These are phyloP conservation scores for Phortica variegata DNA, from an alignment of 1,140 invertebrate species.

Conservation along the genomic window DNA sequence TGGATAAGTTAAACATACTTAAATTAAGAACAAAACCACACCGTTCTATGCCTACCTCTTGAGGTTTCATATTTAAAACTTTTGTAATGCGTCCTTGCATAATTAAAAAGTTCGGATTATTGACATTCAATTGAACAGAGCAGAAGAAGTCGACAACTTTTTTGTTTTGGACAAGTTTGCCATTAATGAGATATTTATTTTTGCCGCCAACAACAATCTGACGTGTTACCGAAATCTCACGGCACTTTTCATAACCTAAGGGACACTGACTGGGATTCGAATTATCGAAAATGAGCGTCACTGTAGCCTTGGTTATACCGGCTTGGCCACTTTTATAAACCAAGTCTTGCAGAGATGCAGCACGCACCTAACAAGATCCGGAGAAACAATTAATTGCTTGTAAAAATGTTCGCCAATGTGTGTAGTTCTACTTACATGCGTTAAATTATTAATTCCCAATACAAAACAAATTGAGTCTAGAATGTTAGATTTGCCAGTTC, in stretches of 20 bases:
- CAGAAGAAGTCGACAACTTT: slow-evolving; percentile 92
- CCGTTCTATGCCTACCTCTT: slow-evolving; percentile 68
- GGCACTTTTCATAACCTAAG: slow-evolving; percentile 87
- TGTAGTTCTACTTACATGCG: slow-evolving; percentile 74
- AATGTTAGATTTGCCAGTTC: slow-evolving; percentile 99
- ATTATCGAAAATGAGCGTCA: slow-evolving; percentile 97
- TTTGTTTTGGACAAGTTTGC: slow-evolving; percentile 84
- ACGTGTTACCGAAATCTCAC: slow-evolving; percentile 91
- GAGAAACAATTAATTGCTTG: neutral
- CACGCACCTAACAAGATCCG: slow-evolving; percentile 71
- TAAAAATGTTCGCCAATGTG: too few species aligned
- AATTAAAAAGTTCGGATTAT: slow-evolving; percentile 99
- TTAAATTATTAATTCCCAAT: slow-evolving; percentile 91
- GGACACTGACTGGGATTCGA: slow-evolving; percentile 79
- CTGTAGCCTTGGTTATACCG: slow-evolving; percentile 92
- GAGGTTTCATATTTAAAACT: slow-evolving; percentile 98
- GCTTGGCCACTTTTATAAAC: slow-evolving; percentile 98
- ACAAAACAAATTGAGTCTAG: slow-evolving; percentile 98
- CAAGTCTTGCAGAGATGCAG: slow-evolving; percentile 86
- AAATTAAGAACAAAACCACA: neutral
- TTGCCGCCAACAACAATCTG: slow-evolving; percentile 81
- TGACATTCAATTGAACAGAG: slow-evolving; percentile 96
- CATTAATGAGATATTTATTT: slow-evolving; percentile 96
- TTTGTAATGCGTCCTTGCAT: slow-evolving; percentile 99
- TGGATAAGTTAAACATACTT: neutral